A percentile compares a stretch with the other conserved stretches of the same genome.
Evolutionary conservation across 1,140 invertebrate species (phyloP).

Genomic region (Ceratosolen solmsi): DNA sequence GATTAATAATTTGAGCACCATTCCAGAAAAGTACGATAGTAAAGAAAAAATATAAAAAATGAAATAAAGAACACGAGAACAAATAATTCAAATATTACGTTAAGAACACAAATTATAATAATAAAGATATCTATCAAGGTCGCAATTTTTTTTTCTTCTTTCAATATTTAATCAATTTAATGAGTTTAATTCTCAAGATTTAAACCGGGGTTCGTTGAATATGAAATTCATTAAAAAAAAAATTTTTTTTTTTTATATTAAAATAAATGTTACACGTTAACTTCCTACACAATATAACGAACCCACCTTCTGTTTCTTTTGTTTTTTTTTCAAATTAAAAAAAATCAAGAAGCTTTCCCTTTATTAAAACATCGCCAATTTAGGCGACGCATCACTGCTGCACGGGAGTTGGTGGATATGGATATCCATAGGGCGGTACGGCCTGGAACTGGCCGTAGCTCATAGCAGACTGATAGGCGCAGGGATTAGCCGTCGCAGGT

Average conservation of each 20-base stretch:
- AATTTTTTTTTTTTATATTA: neutral
- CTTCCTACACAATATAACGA: constrained; percentile 29
- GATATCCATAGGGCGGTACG: constrained; percentile 73
- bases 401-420: constrained; percentile 73
- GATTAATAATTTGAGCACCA: constrained; percentile 52
- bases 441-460: constrained; percentile 73
- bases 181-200: constrained; percentile 33
- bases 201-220: constrained; percentile 9
- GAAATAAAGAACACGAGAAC: constrained; percentile 50
- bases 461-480: constrained; percentile 76
- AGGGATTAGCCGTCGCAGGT: constrained; percentile 71
- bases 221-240: constrained; percentile 4
- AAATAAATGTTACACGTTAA: constrained; percentile 11
- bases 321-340: constrained; percentile 29
- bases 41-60: constrained; percentile 56
- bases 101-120: constrained; percentile 60
- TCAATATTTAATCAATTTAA: constrained; percentile 32
- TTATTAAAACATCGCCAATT: constrained; percentile 10
- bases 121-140: constrained; percentile 57
- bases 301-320: constrained; percentile 46
- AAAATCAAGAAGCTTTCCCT: constrained; percentile 14
- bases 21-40: constrained; percentile 59
- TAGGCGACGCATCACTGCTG: constrained; percentile 68
- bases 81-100: constrained; percentile 57
- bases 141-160: constrained; percentile 41